These are phyloP conservation scores for Anneissia japonica DNA, from an alignment of 35 echinoderm and acorn worm species.

Conservation along the genomic window DNA sequence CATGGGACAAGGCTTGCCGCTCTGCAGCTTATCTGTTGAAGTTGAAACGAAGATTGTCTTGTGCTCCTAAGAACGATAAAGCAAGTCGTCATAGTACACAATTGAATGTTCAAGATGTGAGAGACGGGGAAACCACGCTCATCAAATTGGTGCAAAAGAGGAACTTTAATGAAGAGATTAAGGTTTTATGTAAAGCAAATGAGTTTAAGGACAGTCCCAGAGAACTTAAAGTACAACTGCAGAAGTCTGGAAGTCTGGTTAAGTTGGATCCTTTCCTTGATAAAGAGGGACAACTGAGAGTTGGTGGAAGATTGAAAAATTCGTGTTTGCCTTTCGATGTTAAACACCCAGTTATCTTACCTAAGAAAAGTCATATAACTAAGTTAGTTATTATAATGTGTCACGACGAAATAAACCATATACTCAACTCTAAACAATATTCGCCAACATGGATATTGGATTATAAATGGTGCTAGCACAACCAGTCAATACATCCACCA, in stretches of 20 bases:
- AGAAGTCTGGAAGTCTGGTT: not conserved
- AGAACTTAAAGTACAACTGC: conserved; percentile 9
- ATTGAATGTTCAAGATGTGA: not conserved
- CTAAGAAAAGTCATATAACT: not conserved
- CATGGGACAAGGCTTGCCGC: too few species aligned
- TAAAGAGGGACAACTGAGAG: not conserved
- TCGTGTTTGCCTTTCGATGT: not conserved
- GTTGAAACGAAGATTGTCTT: too few species aligned
- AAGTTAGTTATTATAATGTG: not conserved
- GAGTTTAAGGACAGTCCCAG: not conserved
- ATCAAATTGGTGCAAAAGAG: conserved; percentile 1
- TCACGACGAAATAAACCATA: not conserved
- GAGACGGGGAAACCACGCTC: conserved; percentile 24
- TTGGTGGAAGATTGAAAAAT: not conserved
- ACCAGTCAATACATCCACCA: not conserved
- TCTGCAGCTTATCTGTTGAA: too few species aligned
- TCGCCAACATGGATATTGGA: not conserved
- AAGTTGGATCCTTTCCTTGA: not conserved
- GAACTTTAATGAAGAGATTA: conserved; percentile 21
- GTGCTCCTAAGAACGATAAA: not conserved
- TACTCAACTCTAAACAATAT: not conserved
- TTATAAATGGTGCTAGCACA: not conserved
- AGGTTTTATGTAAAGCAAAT: not conserved
- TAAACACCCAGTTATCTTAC: not conserved
- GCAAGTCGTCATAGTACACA: not conserved